Percentiles rank a stretch among this genome's conserved stretches.
phyloP scores from a whole-genome alignment of 2,888 invertebrate genomes.

The Chrysolina americana region DNA sequence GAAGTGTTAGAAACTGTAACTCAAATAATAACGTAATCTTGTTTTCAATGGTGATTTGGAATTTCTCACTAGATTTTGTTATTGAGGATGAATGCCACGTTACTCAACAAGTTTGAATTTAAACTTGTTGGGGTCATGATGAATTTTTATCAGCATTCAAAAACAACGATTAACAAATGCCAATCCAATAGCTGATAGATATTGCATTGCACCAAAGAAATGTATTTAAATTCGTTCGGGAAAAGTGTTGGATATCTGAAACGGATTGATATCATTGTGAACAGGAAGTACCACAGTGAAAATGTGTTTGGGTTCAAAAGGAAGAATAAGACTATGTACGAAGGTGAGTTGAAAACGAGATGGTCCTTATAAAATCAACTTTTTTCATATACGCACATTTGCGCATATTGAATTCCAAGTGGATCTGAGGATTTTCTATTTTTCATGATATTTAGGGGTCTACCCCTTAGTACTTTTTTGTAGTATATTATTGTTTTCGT shows the following conservation, averaged over 20 bases:
- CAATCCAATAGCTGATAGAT: not conserved
- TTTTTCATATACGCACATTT: too few relatives aligned
- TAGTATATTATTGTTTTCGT: too few relatives aligned
- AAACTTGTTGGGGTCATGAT: conserved; percentile 15
- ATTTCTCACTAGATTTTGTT: not conserved
- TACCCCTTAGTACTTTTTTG: too few relatives aligned
- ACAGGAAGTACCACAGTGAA: conserved; percentile 64
- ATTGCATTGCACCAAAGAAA: not conserved
- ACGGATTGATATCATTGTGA: conserved; percentile 10
- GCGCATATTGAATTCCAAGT: too few relatives aligned
- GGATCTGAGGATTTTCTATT: too few relatives aligned
- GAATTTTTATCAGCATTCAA: not conserved
- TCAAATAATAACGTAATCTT: not conserved
- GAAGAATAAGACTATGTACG: conserved; percentile 55
- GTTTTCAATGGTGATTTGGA: not conserved
- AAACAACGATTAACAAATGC: not conserved
- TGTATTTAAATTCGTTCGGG: not conserved
- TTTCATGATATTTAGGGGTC: too few relatives aligned
- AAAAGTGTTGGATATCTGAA: conserved; percentile 23
- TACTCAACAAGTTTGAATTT: too few relatives aligned
- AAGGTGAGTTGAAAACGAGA: conserved; percentile 58
- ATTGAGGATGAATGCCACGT: not conserved
- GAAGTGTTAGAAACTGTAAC: not conserved
- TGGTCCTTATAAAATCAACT: too few relatives aligned
- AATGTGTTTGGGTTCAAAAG: conserved; percentile 65